These are phyloP conservation scores for Anthrax anthrax DNA, from an alignment of 2,888 invertebrate species.

Conservation along the genomic window DNA sequence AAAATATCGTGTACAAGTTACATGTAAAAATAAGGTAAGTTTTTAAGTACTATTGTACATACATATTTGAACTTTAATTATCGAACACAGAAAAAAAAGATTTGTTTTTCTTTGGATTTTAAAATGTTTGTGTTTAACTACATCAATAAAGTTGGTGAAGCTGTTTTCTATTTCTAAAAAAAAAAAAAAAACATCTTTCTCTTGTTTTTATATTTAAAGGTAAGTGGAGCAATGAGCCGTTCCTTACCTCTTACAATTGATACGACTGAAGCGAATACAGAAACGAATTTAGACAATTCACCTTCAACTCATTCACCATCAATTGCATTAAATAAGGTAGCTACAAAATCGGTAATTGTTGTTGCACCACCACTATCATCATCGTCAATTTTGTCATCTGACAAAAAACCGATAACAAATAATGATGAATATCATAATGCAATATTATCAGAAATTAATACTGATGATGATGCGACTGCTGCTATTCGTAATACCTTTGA, in stretches of 20 bases:
- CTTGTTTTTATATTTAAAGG: constrained; percentile 14
- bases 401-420: too few species aligned
- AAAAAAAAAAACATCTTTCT: too few species aligned
- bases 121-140: neutral
- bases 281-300: too few species aligned
- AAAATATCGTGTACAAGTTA: constrained; percentile 33
- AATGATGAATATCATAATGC: too few species aligned
- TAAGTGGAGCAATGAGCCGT: constrained; percentile 29
- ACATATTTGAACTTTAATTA: too few species aligned
- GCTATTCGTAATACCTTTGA: neutral
- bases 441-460: too few species aligned
- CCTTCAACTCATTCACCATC: constrained; percentile 1
- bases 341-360: too few species aligned
- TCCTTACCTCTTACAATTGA: constrained; percentile 30
- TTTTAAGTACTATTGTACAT: neutral
- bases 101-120: too few species aligned
- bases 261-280: constrained; percentile 21
- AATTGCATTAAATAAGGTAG: too few species aligned
- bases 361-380: neutral
- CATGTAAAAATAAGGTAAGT: constrained; percentile 33
- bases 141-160: too few species aligned
- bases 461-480: neutral
- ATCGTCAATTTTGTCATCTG: neutral
- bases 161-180: too few species aligned
- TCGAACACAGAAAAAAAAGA: too few species aligned